Conservation (phyloP, 2,888 invertebrate genomes). For the Tanytarsus gracilentus region DNA sequence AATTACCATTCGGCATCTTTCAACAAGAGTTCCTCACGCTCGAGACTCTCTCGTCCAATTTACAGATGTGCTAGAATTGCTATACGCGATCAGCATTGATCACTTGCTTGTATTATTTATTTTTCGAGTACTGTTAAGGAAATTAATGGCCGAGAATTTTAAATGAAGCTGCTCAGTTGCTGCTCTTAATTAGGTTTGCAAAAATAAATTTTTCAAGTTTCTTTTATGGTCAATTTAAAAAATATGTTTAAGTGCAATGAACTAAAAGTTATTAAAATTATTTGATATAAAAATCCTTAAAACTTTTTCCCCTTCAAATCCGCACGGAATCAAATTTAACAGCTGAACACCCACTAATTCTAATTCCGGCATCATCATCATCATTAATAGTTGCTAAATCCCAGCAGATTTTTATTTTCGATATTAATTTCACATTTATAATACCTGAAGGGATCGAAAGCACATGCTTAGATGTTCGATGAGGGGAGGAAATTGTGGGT, state of each 20-base stretch:
- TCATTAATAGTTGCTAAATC: slow-evolving; percentile 18
- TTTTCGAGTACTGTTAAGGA: too few species aligned
- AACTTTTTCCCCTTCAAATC: neutral
- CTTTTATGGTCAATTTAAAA: too few species aligned
- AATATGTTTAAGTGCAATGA: too few species aligned
- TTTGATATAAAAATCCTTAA: too few species aligned
- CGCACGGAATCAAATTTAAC: slow-evolving; percentile 22
- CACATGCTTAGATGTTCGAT: neutral
- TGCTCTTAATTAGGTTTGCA: too few species aligned
- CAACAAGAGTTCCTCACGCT: slow-evolving; percentile 1
- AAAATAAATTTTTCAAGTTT: too few species aligned
- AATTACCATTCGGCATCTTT: slow-evolving; percentile 29
- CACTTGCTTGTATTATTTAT: neutral
- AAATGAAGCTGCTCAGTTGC: too few species aligned
- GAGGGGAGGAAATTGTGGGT: neutral
- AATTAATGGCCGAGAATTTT: too few species aligned
- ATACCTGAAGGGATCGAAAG: slow-evolving; percentile 22
- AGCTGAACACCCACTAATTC: slow-evolving; percentile 27
- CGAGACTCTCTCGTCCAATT: slow-evolving; percentile 9
- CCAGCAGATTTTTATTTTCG: slow-evolving; percentile 19
- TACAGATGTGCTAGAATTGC: slow-evolving; percentile 17
- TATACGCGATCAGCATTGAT: neutral
- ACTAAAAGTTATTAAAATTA: too few species aligned
- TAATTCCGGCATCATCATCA: slow-evolving; percentile 12
- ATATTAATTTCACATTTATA: slow-evolving; percentile 26